A percentile compares a stretch with the other conserved stretches of the same genome.
These are phyloP conservation scores for Nansenia antarctica DNA, from an alignment of 2,113 vertebrate species.

Conservation along the genomic window DNA sequence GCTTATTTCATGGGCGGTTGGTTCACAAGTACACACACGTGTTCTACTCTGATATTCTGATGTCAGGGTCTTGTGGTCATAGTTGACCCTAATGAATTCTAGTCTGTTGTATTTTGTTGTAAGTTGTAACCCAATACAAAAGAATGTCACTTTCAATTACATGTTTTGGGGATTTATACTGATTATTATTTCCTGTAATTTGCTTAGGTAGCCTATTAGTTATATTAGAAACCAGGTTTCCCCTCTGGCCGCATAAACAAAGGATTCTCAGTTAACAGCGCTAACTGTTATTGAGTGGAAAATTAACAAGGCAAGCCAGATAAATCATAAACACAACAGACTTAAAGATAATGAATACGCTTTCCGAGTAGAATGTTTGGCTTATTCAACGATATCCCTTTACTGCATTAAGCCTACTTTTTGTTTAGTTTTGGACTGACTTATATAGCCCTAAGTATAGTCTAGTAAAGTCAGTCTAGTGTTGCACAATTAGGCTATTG, in stretches of 20 bases:
- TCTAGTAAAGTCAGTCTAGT: too few relatives aligned
- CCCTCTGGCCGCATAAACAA: neutral
- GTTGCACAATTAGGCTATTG: too few relatives aligned
- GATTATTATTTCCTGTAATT: neutral
- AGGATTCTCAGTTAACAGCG: neutral
- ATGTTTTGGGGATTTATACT: neutral
- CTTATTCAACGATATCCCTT: too few relatives aligned
- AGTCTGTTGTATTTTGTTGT: neutral
- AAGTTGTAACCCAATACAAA: neutral
- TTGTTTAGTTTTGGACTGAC: too few relatives aligned
- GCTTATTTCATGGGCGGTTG: conserved; percentile 11
- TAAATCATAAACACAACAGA: too few relatives aligned
- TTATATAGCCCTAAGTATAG: too few relatives aligned
- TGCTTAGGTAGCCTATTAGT: neutral
- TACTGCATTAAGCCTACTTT: too few relatives aligned
- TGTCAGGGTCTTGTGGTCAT: too few relatives aligned
- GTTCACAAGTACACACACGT: neutral
- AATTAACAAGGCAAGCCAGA: neutral
- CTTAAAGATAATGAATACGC: too few relatives aligned
- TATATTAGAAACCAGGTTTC: neutral
- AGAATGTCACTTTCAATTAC: neutral
- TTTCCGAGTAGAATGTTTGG: too few relatives aligned
- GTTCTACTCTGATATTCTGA: neutral
- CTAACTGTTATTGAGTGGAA: neutral
- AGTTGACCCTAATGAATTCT: neutral